Evolutionary conservation across 2,797 vertebrate genomes (phyloP).

Genomic region (Anniella stebbinsi): DNA sequence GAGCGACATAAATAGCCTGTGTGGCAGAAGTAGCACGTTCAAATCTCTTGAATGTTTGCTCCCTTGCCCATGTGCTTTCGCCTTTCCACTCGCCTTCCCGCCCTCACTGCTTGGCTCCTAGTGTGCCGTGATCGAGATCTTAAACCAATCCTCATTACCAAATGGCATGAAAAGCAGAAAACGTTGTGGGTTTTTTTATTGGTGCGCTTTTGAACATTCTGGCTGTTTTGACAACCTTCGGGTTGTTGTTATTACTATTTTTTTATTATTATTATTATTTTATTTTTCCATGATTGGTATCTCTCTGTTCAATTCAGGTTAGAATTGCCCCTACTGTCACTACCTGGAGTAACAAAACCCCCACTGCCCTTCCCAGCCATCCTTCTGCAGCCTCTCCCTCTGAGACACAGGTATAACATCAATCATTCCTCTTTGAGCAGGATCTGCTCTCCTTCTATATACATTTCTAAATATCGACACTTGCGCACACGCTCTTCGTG

Average conservation of each 20-base stretch:
- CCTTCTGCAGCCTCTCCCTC: slow-evolving; percentile 89
- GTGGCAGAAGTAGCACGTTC: background rate
- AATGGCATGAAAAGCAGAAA: slow-evolving; percentile 36
- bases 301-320: slow-evolving; percentile 96
- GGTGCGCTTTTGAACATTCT: slow-evolving; percentile 33
- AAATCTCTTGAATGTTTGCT: background rate
- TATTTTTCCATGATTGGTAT: slow-evolving; percentile 86
- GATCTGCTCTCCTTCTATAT: slow-evolving; percentile 60
- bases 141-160: slow-evolving; percentile 29
- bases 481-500: background rate
- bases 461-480: background rate
- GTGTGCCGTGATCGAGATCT: slow-evolving; percentile 46
- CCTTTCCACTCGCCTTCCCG: background rate
- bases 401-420: slow-evolving; percentile 93
- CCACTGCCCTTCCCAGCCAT: slow-evolving; percentile 96
- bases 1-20: background rate
- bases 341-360: slow-evolving; percentile 99
- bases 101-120: slow-evolving; percentile 19
- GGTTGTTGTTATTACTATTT: slow-evolving; percentile 16
- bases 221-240: slow-evolving; percentile 65
- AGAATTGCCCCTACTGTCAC: slow-evolving; percentile 98
- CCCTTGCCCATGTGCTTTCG: slow-evolving; percentile 25
- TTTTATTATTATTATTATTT: slow-evolving; percentile 64
- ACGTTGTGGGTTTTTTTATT: slow-evolving; percentile 57
- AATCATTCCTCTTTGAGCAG: slow-evolving; percentile 78